These are phyloP conservation scores for Crotalus adamanteus DNA, from an alignment of 2,797 vertebrate genomes.

Conservation along the genomic window DNA sequence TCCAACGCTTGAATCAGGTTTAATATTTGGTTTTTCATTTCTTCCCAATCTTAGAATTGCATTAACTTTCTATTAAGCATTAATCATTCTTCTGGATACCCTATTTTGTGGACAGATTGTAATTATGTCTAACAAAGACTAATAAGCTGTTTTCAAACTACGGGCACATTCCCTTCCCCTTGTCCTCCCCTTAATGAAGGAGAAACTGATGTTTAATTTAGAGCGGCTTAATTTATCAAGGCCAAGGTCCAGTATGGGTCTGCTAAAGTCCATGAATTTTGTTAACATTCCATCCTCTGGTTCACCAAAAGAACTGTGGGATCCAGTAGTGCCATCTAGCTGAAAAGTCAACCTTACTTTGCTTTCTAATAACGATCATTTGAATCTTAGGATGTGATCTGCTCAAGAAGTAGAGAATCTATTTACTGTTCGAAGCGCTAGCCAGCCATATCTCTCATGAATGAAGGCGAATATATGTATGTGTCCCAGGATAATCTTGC, in stretches of 20 bases:
- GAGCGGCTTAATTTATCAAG: neutral
- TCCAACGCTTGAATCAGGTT: constrained; percentile 18
- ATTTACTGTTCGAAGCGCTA: neutral
- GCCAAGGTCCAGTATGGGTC: constrained; percentile 11
- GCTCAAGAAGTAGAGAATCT: neutral
- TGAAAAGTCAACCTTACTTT: constrained; percentile 6
- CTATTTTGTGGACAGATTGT: constrained; percentile 46
- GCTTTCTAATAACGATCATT: neutral
- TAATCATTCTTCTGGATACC: constrained; percentile 13
- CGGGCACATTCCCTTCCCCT: constrained; percentile 36
- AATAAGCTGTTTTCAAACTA: constrained; percentile 54
- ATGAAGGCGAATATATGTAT: neutral
- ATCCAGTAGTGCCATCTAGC: neutral
- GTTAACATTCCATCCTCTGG: neutral
- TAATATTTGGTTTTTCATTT: constrained; percentile 29
- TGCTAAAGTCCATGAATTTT: constrained; percentile 12
- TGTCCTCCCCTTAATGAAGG: neutral
- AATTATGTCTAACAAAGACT: constrained; percentile 57
- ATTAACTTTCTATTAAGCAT: neutral
- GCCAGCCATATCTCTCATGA: neutral
- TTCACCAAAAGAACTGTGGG: neutral
- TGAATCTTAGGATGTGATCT: neutral
- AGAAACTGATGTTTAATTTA: neutral
- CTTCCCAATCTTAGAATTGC: neutral
- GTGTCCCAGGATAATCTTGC: neutral